A percentile compares a stretch with the other conserved stretches of the same genome.
Evolutionary conservation across 2,113 vertebrate species (phyloP).

Genomic region (Nothocercus nigrocapillus): DNA sequence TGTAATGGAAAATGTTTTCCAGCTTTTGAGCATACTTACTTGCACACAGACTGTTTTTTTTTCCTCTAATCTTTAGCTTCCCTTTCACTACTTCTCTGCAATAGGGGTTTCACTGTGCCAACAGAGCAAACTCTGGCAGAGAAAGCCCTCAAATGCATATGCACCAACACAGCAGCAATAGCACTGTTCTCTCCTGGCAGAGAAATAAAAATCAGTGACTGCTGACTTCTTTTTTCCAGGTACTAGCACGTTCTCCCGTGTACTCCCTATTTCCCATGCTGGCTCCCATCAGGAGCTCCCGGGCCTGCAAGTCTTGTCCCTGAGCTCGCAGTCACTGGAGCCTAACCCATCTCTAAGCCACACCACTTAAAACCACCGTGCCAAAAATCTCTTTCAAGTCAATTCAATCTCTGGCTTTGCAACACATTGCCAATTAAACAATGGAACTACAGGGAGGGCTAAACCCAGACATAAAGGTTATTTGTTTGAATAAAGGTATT

Average conservation of each 20-base stretch:
- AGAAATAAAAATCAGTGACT: not conserved
- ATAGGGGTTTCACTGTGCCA: rapidly evolving
- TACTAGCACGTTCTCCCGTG: rapidly evolving
- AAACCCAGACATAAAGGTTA: constrained; percentile 24
- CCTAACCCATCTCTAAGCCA: not conserved
- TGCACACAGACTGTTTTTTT: not conserved
- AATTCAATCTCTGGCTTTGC: not conserved
- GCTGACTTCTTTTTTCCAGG: no score
- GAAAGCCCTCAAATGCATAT: not conserved
- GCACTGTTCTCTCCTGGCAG: not conserved
- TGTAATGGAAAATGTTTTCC: not conserved
- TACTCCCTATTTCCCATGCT: rapidly evolving
- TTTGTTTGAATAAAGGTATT: constrained; percentile 47
- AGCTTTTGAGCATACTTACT: not conserved
- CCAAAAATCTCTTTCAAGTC: not conserved
- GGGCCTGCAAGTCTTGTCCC: no score
- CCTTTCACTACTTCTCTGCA: not conserved
- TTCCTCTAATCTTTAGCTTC: not conserved
- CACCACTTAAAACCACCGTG: not conserved
- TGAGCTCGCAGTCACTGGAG: not conserved
- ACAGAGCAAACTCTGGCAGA: not conserved
- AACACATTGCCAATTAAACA: constrained; percentile 11
- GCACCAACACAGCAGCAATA: not conserved
- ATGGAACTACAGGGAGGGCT: not conserved
- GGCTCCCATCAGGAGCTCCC: not conserved